These are phyloP conservation scores for Centrocercus urophasianus DNA, from an alignment of 2,113 vertebrate species.

Conservation along the genomic window DNA sequence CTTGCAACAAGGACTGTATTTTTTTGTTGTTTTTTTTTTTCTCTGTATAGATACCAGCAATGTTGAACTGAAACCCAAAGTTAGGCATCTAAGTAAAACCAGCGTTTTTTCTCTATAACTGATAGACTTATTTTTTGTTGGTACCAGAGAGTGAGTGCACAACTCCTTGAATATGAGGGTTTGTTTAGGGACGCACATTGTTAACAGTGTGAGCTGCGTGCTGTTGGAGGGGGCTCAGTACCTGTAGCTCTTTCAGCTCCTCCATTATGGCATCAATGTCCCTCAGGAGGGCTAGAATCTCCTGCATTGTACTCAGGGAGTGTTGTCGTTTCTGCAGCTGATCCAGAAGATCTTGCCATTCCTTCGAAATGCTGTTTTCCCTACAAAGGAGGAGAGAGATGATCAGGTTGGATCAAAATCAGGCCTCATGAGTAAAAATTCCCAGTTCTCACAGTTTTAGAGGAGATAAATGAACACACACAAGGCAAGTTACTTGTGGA, in stretches of 20 bases:
- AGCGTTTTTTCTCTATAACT: neutral
- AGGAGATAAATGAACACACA: neutral
- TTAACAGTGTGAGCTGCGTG: neutral
- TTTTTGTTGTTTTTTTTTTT: neutral
- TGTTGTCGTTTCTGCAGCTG: conserved; percentile 78
- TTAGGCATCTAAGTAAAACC: neutral
- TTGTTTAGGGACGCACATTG: neutral
- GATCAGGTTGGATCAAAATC: neutral
- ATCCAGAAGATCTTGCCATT: conserved; percentile 84
- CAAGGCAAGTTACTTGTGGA: accelerated
- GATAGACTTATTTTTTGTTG: neutral
- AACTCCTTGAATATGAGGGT: neutral
- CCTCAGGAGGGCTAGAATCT: conserved; percentile 80
- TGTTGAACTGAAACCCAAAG: neutral
- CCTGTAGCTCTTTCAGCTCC: conserved; percentile 87
- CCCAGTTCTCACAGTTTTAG: neutral
- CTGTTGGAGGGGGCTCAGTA: conserved; percentile 8
- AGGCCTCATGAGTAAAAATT: neutral
- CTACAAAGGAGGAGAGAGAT: conserved; percentile 56
- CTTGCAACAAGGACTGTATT: neutral
- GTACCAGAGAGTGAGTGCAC: neutral
- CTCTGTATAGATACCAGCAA: neutral
- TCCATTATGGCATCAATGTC: conserved; percentile 80
- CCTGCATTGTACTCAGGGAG: conserved; percentile 65
- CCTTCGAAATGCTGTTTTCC: conserved; percentile 75